phyloP scores from a whole-genome alignment of 2,888 invertebrate genomes.

The Hermaeophaga mercurialis region DNA sequence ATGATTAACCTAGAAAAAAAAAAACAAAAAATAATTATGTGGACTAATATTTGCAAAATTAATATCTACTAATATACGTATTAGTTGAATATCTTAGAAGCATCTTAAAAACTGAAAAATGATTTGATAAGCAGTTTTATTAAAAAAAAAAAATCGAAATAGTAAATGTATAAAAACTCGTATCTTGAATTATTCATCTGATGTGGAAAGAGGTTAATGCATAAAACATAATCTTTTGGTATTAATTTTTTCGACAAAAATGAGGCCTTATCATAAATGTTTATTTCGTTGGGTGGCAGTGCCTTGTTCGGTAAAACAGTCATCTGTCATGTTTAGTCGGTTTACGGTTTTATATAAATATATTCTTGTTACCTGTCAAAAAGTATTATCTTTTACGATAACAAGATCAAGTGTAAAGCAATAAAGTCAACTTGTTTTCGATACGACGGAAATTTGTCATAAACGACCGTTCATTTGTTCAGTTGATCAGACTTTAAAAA shows the following conservation, averaged over 20 bases:
- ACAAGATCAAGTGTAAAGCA: not conserved
- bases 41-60: too few relatives aligned
- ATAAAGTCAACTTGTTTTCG: conserved; percentile 13
- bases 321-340: conserved; percentile 37
- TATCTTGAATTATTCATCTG: conserved; percentile 16
- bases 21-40: too few relatives aligned
- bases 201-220: conserved; percentile 18
- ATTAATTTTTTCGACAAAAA: conserved; percentile 22
- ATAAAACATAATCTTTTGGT: conserved; percentile 21
- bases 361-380: conserved; percentile 38
- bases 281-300: conserved; percentile 16
- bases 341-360: conserved; percentile 39
- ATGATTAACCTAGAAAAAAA: too few relatives aligned
- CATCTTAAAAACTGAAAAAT: too few relatives aligned
- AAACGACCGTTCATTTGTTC: conserved; percentile 11
- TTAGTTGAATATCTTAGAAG: too few relatives aligned
- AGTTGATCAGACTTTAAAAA: too few relatives aligned
- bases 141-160: too few relatives aligned
- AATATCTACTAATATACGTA: too few relatives aligned
- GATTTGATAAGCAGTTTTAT: too few relatives aligned
- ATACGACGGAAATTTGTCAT: conserved; percentile 19
- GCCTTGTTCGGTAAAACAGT: conserved; percentile 25
- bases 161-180: conserved; percentile 5
- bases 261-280: conserved; percentile 19
- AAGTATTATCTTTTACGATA: conserved; percentile 28